phyloP scores from a whole-genome alignment of 2,888 invertebrate species.

The Portevinia maculata region DNA sequence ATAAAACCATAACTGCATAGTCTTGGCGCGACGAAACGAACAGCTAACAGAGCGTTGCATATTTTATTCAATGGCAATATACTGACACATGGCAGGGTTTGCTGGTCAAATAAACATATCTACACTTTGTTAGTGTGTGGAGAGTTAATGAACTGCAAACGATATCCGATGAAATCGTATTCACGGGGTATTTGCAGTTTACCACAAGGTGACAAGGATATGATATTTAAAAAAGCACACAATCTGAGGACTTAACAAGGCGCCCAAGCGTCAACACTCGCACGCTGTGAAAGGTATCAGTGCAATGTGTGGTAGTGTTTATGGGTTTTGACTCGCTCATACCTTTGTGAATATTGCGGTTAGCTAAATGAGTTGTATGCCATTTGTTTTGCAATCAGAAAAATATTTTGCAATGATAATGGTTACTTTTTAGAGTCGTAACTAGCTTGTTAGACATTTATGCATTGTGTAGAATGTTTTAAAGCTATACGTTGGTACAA shows the following conservation, averaged over 20 bases:
- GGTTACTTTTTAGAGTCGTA: not conserved
- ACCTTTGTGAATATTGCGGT: not conserved
- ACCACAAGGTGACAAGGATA: slow-evolving; percentile 61
- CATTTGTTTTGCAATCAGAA: slow-evolving; percentile 8
- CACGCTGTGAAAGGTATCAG: slow-evolving; percentile 13
- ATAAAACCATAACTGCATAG: slow-evolving; percentile 71
- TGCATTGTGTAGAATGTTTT: too few species aligned
- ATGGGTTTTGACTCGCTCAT: not conserved
- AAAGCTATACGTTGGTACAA: too few species aligned
- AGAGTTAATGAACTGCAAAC: slow-evolving; percentile 73
- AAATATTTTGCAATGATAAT: slow-evolving; percentile 6
- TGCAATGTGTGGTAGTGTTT: slow-evolving; percentile 7
- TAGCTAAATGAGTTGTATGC: not conserved
- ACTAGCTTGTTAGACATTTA: too few species aligned
- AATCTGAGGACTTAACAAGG: slow-evolving; percentile 57
- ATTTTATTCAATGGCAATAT: slow-evolving; percentile 71
- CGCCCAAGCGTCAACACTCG: slow-evolving; percentile 13
- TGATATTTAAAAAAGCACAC: slow-evolving; percentile 54
- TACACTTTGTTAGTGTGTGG: not conserved
- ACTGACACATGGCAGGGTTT: slow-evolving; percentile 60
- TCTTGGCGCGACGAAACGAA: slow-evolving; percentile 69
- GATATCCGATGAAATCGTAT: slow-evolving; percentile 68
- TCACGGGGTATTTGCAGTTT: slow-evolving; percentile 26
- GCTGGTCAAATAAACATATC: not conserved
- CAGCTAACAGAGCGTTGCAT: slow-evolving; percentile 58